A percentile compares a stretch with the other conserved stretches of the same genome.
Conservation (phyloP, 2,888 invertebrate species). For the Xylota sylvarum region DNA sequence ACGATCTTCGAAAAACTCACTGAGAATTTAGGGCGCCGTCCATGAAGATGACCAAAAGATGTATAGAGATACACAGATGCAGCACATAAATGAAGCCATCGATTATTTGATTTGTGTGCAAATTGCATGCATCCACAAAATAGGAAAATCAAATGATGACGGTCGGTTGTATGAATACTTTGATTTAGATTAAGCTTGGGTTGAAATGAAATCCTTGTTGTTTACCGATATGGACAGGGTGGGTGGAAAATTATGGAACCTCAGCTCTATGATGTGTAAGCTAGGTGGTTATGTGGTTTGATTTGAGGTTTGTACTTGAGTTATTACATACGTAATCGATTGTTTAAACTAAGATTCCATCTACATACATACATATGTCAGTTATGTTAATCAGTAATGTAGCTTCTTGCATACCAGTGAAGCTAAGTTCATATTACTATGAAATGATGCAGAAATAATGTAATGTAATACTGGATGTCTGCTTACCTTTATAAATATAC, state of each 20-base stretch:
- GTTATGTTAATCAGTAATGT: no score
- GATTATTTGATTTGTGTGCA: neutral
- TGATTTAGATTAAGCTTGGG: neutral
- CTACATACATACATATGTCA: no score
- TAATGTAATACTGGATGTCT: no score
- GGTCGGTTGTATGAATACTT: neutral
- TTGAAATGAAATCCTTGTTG: neutral
- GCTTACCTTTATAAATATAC: no score
- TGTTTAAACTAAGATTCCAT: no score
- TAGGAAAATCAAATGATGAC: neutral
- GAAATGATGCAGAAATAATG: no score
- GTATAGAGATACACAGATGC: neutral
- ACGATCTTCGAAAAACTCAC: slow-evolving; percentile 30
- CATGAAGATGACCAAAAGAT: slow-evolving; percentile 30
- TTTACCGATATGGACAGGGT: neutral
- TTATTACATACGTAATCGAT: no score
- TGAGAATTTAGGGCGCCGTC: slow-evolving; percentile 29
- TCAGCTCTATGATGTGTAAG: no score
- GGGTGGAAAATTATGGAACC: neutral
- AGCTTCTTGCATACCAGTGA: no score
- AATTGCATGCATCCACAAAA: neutral
- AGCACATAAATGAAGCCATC: slow-evolving; percentile 16
- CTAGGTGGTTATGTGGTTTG: no score
- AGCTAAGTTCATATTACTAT: no score
- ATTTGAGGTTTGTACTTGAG: no score